A percentile compares a stretch with the other conserved stretches of the same genome.
These are phyloP conservation scores for Lepidurus couesii DNA, from an alignment of 1,140 invertebrate species.

Conservation along the genomic window DNA sequence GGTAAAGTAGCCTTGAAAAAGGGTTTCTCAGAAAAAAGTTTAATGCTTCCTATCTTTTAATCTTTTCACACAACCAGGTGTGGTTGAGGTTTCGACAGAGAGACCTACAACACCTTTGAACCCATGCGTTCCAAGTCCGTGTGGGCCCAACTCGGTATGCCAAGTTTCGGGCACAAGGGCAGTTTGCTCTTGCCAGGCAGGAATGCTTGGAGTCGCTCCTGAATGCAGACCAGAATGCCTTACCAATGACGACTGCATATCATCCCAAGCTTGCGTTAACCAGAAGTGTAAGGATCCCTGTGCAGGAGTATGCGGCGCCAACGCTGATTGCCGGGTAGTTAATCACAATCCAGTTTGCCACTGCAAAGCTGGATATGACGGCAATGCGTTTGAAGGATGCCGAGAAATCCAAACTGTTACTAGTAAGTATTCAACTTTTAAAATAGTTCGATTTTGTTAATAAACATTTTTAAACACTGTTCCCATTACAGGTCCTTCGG, in stretches of 20 bases:
- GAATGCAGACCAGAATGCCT: conserved; percentile 76
- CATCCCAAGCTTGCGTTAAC: conserved; percentile 63
- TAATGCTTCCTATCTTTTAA: too few species aligned
- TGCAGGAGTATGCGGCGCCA: conserved; percentile 63
- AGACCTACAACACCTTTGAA: conserved; percentile 39
- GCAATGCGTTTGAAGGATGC: conserved; percentile 68
- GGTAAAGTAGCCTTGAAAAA: too few species aligned
- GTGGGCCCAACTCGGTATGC: conserved; percentile 46
- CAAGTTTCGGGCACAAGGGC: conserved; percentile 29
- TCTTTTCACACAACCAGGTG: background rate
- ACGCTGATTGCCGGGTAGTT: conserved; percentile 62
- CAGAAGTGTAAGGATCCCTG: conserved; percentile 73
- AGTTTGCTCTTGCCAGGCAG: conserved; percentile 48
- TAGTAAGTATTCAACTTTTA: background rate
- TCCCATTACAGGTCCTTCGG: conserved; percentile 10
- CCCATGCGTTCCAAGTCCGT: conserved; percentile 43
- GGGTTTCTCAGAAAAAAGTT: too few species aligned
- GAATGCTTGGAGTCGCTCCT: conserved; percentile 59
- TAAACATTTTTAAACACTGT: background rate
- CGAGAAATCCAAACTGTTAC: conserved; percentile 48
- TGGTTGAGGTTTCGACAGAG: background rate
- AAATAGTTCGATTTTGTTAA: background rate
- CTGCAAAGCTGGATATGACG: conserved; percentile 59
- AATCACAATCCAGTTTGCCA: conserved; percentile 67
- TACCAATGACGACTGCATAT: conserved; percentile 71